These are phyloP conservation scores for Eueremaeus valkanovi DNA, from an alignment of 2,888 invertebrate genomes.

Conservation along the genomic window DNA sequence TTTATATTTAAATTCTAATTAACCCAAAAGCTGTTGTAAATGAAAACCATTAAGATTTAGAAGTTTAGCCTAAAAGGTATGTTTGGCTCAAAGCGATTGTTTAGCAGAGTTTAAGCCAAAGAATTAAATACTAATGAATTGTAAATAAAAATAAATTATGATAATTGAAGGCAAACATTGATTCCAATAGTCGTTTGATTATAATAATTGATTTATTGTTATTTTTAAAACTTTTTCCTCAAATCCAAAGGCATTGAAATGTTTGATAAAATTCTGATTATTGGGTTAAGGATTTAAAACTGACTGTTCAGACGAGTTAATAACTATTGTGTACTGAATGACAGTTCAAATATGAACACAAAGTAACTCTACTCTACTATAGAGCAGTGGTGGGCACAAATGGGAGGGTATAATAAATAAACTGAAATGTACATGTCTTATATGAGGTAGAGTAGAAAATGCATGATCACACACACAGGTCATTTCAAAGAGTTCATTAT, in stretches of 20 bases:
- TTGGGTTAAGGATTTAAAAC: conserved; percentile 18
- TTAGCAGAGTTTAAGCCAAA: not conserved
- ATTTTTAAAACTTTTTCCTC: not conserved
- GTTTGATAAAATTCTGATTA: not conserved
- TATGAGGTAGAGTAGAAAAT: too few relatives aligned
- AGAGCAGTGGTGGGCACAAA: too few relatives aligned
- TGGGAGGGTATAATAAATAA: too few relatives aligned
- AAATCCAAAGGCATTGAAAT: not conserved
- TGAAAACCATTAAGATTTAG: not conserved
- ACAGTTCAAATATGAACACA: not conserved
- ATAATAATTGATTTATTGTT: conserved; percentile 2
- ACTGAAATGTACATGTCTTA: too few relatives aligned
- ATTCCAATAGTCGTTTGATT: not conserved
- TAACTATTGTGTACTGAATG: too few relatives aligned
- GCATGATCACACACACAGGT: too few relatives aligned
- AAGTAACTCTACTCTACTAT: too few relatives aligned
- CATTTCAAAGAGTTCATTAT: too few relatives aligned
- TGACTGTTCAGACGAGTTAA: too few relatives aligned
- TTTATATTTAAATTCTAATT: too few relatives aligned
- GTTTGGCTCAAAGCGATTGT: not conserved
- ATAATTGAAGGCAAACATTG: conserved; percentile 8
- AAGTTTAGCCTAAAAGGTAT: not conserved
- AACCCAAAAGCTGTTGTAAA: too few relatives aligned
- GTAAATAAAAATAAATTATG: not conserved
- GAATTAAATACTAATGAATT: not conserved